These are phyloP conservation scores for Sphyrna mokarran DNA, from an alignment of 2,113 vertebrate genomes.

Conservation along the genomic window DNA sequence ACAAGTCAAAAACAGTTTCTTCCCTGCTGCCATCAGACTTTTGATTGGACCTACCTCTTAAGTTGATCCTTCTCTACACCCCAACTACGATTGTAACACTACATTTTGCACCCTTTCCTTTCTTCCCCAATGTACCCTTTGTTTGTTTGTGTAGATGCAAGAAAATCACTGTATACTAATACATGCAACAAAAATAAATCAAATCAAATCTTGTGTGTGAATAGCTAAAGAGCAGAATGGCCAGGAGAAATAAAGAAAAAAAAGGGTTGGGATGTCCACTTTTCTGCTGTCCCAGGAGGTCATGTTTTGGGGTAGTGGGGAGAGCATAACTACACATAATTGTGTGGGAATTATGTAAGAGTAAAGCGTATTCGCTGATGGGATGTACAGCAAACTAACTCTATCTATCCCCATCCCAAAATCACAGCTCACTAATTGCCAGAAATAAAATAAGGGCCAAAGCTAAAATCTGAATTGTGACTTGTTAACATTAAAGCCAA, in stretches of 20 bases:
- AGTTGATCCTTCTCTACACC: no score
- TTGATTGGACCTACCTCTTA: no score
- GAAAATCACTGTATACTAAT: no score
- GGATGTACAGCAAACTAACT: background rate
- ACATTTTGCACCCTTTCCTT: no score
- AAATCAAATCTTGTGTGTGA: background rate
- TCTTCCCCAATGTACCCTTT: no score
- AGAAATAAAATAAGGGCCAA: background rate
- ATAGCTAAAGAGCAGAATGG: background rate
- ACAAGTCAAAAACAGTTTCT: no score
- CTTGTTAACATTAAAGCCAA: background rate
- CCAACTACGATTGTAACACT: no score
- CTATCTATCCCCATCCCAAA: background rate
- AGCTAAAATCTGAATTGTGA: background rate
- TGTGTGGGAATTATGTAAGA: background rate
- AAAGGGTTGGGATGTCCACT: no score
- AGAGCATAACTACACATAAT: background rate
- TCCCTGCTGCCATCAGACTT: no score
- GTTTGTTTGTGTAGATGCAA: no score
- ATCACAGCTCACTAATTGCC: background rate
- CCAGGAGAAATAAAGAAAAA: background rate
- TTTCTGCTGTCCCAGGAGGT: background rate
- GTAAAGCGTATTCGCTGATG: background rate
- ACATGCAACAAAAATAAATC: no score
- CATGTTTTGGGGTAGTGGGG: background rate